phyloP scores from a whole-genome alignment of 2,888 invertebrate species.

The Abrostola tripartita region DNA sequence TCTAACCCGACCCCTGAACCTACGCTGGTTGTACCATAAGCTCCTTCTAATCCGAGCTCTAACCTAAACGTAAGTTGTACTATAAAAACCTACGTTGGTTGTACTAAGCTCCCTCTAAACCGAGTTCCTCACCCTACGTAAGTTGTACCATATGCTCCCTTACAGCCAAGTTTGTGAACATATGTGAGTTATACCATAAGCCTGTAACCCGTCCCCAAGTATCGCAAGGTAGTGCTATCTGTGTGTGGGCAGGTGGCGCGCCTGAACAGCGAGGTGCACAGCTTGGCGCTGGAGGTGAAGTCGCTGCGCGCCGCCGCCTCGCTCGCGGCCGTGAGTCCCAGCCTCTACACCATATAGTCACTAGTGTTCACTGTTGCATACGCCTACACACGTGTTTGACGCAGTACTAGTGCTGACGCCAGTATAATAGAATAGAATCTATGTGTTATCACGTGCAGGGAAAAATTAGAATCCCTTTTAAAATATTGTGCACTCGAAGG shows the following conservation, averaged over 20 bases:
- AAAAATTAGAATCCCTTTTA: too few species aligned
- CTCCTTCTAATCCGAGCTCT: too few species aligned
- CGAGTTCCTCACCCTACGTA: too few species aligned
- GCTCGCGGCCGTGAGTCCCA: constrained; percentile 81
- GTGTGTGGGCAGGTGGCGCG: constrained; percentile 82
- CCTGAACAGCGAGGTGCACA: constrained; percentile 92
- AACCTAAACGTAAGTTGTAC: too few species aligned
- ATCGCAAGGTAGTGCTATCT: constrained; percentile 21
- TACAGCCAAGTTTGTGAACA: too few species aligned
- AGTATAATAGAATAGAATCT: not conserved
- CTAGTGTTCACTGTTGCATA: constrained; percentile 31
- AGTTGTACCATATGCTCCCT: too few species aligned
- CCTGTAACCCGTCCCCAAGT: constrained; percentile 1
- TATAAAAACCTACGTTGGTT: too few species aligned
- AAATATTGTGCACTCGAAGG: too few species aligned
- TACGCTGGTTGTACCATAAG: too few species aligned
- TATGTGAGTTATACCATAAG: not conserved
- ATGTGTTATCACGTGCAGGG: too few species aligned
- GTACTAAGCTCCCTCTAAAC: too few species aligned
- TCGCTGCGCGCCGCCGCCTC: constrained; percentile 72
- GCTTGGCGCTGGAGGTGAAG: constrained; percentile 90
- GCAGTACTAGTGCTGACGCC: constrained; percentile 45
- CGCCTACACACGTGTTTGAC: constrained; percentile 35
- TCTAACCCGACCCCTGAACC: too few species aligned
- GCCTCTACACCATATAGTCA: constrained; percentile 82